Percentiles rank a stretch among this genome's conserved stretches.
These are phyloP conservation scores for Apeltes quadracus DNA, from an alignment of 2,113 vertebrate genomes.

Conservation along the genomic window DNA sequence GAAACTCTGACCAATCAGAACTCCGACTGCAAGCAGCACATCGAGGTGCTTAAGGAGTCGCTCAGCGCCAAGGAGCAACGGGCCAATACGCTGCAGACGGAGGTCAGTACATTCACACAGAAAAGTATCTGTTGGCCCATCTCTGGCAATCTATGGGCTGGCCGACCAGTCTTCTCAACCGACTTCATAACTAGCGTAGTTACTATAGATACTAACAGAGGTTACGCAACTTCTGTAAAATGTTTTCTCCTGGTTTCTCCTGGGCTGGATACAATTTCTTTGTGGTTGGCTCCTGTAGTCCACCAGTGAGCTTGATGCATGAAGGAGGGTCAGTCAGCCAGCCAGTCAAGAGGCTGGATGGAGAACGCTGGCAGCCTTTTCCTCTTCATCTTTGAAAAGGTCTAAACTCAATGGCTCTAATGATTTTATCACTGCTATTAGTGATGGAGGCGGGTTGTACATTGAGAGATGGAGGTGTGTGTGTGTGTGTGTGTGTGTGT, in stretches of 20 bases:
- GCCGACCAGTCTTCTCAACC: neutral
- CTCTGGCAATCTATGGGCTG: neutral
- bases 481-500: slow-evolving; percentile 28
- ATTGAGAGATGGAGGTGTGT: slow-evolving; percentile 21
- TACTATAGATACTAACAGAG: neutral
- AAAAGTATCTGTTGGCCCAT: neutral
- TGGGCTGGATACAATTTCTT: slow-evolving; percentile 45
- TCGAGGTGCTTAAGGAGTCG: slow-evolving; percentile 98
- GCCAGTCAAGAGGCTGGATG: slow-evolving; percentile 38
- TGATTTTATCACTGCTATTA: slow-evolving; percentile 73
- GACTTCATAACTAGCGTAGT: neutral
- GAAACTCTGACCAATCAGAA: slow-evolving; percentile 99
- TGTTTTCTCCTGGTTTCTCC: slow-evolving; percentile 11
- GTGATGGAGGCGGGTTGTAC: slow-evolving; percentile 40
- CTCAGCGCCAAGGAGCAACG: slow-evolving; percentile 98
- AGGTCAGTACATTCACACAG: slow-evolving; percentile 80
- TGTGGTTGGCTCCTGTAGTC: slow-evolving; percentile 44
- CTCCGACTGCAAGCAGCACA: slow-evolving; percentile 98
- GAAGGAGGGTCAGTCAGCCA: slow-evolving; percentile 51
- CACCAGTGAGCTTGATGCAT: slow-evolving; percentile 34
- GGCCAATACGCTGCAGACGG: slow-evolving; percentile 94
- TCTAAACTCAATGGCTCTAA: slow-evolving; percentile 54
- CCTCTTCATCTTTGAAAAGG: slow-evolving; percentile 70
- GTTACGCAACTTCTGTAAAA: neutral
- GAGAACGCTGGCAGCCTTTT: slow-evolving; percentile 71